Percentiles rank a stretch among this genome's conserved stretches.
phyloP scores from a whole-genome alignment of 2,113 vertebrate genomes.

The Dissostichus mawsoni region DNA sequence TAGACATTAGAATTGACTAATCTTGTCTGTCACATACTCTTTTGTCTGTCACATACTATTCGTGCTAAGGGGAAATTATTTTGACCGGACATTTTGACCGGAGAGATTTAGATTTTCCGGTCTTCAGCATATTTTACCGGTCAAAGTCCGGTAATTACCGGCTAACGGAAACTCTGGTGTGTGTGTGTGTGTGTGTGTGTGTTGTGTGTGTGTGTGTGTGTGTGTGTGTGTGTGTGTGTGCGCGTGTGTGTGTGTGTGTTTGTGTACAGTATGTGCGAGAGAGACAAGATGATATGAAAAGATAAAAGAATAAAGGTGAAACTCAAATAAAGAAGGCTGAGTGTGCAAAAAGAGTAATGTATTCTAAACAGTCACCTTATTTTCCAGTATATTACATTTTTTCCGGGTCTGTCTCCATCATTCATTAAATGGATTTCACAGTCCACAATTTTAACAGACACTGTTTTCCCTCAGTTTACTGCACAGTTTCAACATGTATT shows the following conservation, averaged over 20 bases:
- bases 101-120: too few relatives aligned
- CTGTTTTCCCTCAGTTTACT: slow-evolving; percentile 22
- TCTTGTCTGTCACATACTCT: too few relatives aligned
- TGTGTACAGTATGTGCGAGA: too few relatives aligned
- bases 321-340: slow-evolving; percentile 45
- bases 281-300: slow-evolving; percentile 32
- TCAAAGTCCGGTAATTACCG: too few relatives aligned
- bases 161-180: too few relatives aligned
- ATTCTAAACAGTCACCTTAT: slow-evolving; percentile 33
- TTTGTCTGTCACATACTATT: too few relatives aligned
- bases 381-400: slow-evolving; percentile 15
- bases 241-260: not conserved
- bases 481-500: slow-evolving; percentile 4
- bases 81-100: too few relatives aligned
- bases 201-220: not conserved
- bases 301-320: slow-evolving; percentile 30
- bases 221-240: not conserved
- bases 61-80: too few relatives aligned
- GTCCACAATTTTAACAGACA: slow-evolving; percentile 13
- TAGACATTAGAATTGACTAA: too few relatives aligned
- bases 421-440: slow-evolving; percentile 32
- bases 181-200: slow-evolving; percentile 6
- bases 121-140: too few relatives aligned
- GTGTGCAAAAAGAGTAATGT: slow-evolving; percentile 31
- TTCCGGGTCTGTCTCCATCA: slow-evolving; percentile 12